phyloP scores from a whole-genome alignment of 2,797 vertebrate genomes.

The Oreortyx pictus region DNA sequence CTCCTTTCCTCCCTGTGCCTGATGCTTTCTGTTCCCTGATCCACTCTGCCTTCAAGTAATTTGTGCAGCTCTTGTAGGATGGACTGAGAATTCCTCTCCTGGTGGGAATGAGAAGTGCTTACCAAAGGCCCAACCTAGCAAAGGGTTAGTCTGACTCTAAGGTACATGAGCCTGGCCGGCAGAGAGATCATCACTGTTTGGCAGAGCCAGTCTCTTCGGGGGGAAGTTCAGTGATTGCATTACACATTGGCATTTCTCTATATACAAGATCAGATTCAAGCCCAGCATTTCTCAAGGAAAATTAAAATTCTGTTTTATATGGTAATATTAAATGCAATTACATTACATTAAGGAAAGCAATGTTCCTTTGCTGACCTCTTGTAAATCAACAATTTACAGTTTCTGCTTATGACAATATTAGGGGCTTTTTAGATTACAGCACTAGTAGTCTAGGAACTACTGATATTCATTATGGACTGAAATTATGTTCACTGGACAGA shows the following conservation, averaged over 20 bases:
- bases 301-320: conserved; percentile 54
- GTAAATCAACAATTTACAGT: conserved; percentile 62
- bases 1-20: neutral
- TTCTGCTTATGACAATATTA: conserved; percentile 66
- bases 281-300: conserved; percentile 40
- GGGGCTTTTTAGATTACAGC: conserved; percentile 62
- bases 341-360: conserved; percentile 51
- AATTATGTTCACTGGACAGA: conserved; percentile 54
- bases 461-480: conserved; percentile 67
- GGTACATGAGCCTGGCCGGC: neutral
- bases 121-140: neutral
- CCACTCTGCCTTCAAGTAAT: neutral
- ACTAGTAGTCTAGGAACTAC: conserved; percentile 47
- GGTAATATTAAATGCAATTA: conserved; percentile 46
- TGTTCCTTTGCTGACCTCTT: conserved; percentile 58
- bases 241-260: neutral
- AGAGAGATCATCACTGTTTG: neutral
- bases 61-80: neutral
- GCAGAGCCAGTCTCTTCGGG: neutral
- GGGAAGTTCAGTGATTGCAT: neutral
- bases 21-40: neutral
- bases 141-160: neutral
- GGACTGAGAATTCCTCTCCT: neutral
- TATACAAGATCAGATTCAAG: neutral
- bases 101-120: neutral